phyloP scores from a whole-genome alignment of 2,797 vertebrate species.

The Lateolabrax maculatus region DNA sequence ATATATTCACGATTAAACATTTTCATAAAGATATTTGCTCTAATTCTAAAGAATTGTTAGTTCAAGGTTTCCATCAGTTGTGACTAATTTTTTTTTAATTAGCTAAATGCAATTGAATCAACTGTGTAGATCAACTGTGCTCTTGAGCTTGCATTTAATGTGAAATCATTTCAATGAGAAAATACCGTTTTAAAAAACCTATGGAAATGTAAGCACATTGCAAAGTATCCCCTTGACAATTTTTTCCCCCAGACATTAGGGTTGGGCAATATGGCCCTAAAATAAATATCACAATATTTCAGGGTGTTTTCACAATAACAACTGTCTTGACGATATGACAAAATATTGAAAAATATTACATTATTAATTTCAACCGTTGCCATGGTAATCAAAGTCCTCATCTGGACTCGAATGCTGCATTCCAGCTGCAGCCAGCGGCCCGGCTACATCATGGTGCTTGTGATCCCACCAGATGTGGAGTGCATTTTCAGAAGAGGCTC shows the following conservation, averaged over 20 bases:
- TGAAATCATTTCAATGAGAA: slow-evolving; percentile 2
- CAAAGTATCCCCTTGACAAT: not conserved
- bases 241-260: not conserved
- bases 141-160: slow-evolving; percentile 3
- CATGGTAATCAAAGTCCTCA: too few species aligned
- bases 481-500: too few species aligned
- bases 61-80: slow-evolving; percentile 30
- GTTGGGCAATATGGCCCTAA: too few species aligned
- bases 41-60: slow-evolving; percentile 21
- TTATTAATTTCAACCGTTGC: too few species aligned
- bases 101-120: slow-evolving; percentile 50
- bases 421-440: too few species aligned
- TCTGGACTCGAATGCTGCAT: too few species aligned
- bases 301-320: too few species aligned
- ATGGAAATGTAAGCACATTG: not conserved
- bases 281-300: too few species aligned
- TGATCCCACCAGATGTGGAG: too few species aligned
- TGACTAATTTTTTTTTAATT: slow-evolving; percentile 58
- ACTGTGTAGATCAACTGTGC: slow-evolving; percentile 4
- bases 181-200: not conserved
- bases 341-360: too few species aligned
- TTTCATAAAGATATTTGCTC: slow-evolving; percentile 23
- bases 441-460: too few species aligned
- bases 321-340: too few species aligned
- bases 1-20: slow-evolving; percentile 31